Percentiles rank a stretch among this genome's conserved stretches.
Conservation (phyloP, 2,888 invertebrate genomes). For the Trachelus iudaicus region DNA sequence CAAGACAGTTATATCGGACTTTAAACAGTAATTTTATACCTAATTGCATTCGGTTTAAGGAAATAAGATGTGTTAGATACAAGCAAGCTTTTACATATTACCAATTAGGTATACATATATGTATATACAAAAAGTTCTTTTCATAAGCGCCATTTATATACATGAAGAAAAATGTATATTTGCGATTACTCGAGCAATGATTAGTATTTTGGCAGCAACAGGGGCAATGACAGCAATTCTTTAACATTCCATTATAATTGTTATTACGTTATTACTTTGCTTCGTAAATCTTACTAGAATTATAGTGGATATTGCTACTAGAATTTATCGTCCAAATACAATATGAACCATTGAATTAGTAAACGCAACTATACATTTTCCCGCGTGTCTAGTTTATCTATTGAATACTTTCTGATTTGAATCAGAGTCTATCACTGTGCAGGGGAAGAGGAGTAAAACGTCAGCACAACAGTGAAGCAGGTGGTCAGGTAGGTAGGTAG, state of each 20-base stretch:
- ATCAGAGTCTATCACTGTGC: neutral
- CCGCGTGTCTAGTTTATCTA: neutral
- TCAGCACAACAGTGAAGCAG: constrained; percentile 17
- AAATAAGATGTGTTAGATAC: neutral
- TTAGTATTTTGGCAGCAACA: neutral
- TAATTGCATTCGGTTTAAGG: neutral
- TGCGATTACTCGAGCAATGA: neutral
- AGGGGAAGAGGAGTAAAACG: constrained; percentile 21
- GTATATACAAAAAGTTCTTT: neutral
- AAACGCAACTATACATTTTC: neutral
- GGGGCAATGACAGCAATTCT: neutral
- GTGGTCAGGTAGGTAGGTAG: constrained; percentile 18
- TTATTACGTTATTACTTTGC: neutral
- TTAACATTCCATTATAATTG: neutral
- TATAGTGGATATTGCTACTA: neutral
- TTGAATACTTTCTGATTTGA: neutral
- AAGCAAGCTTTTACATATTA: neutral
- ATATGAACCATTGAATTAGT: neutral
- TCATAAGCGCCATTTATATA: neutral
- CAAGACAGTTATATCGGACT: too few species aligned
- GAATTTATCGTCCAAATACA: neutral
- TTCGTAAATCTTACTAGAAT: neutral
- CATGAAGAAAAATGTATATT: neutral
- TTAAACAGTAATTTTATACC: neutral
- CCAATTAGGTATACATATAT: neutral